Percentiles rank a stretch among this genome's conserved stretches.
phyloP scores from a whole-genome alignment of 53 echinoderm and acorn worm species.

The Stichopus horrens region DNA sequence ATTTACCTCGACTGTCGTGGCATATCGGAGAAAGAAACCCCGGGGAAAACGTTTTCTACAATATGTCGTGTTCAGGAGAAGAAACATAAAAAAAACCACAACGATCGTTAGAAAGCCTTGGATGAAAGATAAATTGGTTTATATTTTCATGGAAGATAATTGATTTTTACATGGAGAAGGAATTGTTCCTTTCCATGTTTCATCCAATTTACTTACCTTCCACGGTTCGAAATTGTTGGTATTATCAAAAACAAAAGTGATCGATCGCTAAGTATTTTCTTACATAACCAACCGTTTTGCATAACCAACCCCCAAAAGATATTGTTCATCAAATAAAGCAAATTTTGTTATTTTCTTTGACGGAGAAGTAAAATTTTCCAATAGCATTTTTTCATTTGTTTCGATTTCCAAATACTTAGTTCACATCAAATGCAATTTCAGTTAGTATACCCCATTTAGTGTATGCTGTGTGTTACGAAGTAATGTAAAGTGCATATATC shows the following conservation, averaged over 20 bases:
- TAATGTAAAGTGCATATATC: no score
- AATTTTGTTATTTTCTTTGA: no score
- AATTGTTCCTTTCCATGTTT: conserved; percentile 1
- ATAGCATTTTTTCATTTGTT: no score
- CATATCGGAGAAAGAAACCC: neutral
- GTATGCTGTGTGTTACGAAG: no score
- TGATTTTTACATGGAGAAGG: conserved; percentile 2
- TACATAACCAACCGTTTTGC: neutral
- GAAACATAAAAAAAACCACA: neutral
- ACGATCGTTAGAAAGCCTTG: conserved; percentile 18
- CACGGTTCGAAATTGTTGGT: conserved; percentile 2
- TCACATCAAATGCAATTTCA: no score
- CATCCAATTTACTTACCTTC: conserved; percentile 1
- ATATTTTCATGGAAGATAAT: neutral
- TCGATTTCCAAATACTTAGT: no score
- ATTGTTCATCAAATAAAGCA: no score
- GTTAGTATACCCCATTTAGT: no score
- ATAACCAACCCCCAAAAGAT: no score
- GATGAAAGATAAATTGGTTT: conserved; percentile 6
- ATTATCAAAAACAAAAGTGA: neutral
- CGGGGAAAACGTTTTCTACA: neutral
- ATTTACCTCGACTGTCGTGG: no score
- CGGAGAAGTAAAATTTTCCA: no score
- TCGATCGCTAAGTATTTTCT: neutral
- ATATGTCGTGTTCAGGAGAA: neutral